Evolutionary conservation across 2,113 vertebrate species (phyloP).

Genomic region (Ailuropoda melanoleuca): DNA sequence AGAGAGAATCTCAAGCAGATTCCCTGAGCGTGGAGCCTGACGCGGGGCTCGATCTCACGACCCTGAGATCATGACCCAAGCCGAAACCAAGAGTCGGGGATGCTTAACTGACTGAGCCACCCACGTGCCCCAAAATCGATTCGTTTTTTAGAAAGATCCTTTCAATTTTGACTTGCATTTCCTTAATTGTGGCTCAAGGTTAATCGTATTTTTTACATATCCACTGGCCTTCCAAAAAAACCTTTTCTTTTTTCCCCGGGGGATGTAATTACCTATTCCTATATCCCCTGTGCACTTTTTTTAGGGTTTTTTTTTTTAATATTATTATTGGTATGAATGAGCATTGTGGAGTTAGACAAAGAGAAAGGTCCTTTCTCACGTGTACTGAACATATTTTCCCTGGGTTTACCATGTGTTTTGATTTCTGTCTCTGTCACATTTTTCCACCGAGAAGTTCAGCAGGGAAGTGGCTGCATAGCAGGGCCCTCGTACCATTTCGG

Average conservation of each 20-base stretch:
- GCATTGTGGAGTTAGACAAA: background rate
- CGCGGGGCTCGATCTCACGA: fast-evolving
- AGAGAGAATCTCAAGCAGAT: background rate
- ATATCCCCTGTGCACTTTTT: background rate
- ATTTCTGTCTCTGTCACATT: background rate
- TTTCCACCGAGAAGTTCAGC: background rate
- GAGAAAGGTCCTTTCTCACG: background rate
- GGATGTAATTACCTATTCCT: background rate
- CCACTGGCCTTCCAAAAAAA: background rate
- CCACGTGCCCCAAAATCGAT: fast-evolving
- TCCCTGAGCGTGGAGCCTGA: background rate
- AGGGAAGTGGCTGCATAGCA: background rate
- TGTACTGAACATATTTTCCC: background rate
- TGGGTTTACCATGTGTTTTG: background rate
- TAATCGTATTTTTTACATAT: background rate
- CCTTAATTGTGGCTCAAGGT: background rate
- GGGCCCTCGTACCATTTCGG: background rate
- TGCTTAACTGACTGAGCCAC: background rate
- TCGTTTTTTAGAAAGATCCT: background rate
- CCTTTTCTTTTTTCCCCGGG: background rate
- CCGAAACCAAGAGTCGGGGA: background rate
- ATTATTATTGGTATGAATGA: background rate
- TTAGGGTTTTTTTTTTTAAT: background rate
- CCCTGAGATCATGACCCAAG: background rate
- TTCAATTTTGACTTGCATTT: background rate